These are phyloP conservation scores for Arctopsyche grandis DNA, from an alignment of 1,140 invertebrate genomes.

Conservation along the genomic window DNA sequence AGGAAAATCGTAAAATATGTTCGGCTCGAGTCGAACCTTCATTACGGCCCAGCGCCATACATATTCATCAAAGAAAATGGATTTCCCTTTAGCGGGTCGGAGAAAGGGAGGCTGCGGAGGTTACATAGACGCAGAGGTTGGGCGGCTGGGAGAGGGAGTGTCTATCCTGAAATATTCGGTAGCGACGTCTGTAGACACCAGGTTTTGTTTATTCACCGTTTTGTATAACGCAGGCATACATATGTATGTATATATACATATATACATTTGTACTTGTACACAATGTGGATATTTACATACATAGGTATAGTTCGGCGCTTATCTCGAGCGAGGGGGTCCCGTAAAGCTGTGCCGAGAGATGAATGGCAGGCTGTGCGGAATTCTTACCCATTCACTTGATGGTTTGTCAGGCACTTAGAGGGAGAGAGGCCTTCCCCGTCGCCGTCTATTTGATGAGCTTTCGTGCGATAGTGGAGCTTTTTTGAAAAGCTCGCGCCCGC, in stretches of 20 bases:
- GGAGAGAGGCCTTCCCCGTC: background rate
- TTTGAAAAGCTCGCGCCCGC: background rate
- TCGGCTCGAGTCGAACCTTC: conserved; percentile 32
- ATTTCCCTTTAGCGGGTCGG: conserved; percentile 15
- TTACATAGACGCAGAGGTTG: background rate
- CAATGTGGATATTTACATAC: background rate
- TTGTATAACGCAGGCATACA: background rate
- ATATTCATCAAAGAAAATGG: conserved; percentile 41
- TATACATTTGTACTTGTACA: too few species aligned
- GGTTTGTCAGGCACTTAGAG: conserved; percentile 36
- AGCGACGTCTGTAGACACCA: background rate
- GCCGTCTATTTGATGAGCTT: conserved; percentile 25
- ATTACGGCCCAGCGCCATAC: conserved; percentile 29
- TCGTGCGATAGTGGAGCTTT: background rate
- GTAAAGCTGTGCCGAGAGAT: conserved; percentile 6
- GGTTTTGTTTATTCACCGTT: conserved; percentile 34
- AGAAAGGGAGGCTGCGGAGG: background rate
- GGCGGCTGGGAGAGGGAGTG: background rate
- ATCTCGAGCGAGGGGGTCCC: background rate
- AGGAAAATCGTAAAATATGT: conserved; percentile 37
- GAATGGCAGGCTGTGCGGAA: conserved; percentile 2
- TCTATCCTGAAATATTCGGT: conserved; percentile 18
- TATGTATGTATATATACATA: background rate
- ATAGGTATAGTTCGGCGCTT: background rate
- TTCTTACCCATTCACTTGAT: conserved; percentile 24